These are phyloP conservation scores for Lepidurus couesii DNA, from an alignment of 1,140 invertebrate species.

Conservation along the genomic window DNA sequence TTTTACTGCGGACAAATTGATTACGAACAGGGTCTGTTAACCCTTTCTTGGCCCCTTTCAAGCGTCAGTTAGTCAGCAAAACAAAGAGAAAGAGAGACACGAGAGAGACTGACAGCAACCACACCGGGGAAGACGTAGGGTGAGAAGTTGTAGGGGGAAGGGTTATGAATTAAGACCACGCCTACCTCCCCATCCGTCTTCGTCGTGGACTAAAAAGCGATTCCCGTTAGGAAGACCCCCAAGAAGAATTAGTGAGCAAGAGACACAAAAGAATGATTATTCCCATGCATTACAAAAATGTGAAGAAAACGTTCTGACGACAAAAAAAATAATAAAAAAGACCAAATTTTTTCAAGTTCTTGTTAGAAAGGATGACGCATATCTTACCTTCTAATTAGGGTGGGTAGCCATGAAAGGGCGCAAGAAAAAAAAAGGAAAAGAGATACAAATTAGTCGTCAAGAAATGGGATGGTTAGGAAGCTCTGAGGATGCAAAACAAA, in stretches of 20 bases:
- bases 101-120: background rate
- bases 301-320: background rate
- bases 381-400: background rate
- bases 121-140: background rate
- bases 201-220: background rate
- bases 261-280: constrained; percentile 1
- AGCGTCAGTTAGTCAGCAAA: background rate
- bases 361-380: background rate
- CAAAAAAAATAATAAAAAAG: background rate
- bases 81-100: background rate
- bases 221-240: background rate
- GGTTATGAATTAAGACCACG: constrained; percentile 13
- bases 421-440: background rate
- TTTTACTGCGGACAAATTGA: background rate
- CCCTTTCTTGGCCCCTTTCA: background rate
- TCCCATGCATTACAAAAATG: background rate
- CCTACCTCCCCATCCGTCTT: constrained; percentile 16
- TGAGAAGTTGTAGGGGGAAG: background rate
- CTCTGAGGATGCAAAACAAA: background rate
- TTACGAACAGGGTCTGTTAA: background rate
- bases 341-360: background rate
- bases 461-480: background rate
- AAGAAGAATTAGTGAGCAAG: background rate
- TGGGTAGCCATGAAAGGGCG: background rate
- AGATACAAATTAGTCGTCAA: background rate